Evolutionary conservation across 2,888 invertebrate species (phyloP).

Genomic region (Phaonia tiefii): DNA sequence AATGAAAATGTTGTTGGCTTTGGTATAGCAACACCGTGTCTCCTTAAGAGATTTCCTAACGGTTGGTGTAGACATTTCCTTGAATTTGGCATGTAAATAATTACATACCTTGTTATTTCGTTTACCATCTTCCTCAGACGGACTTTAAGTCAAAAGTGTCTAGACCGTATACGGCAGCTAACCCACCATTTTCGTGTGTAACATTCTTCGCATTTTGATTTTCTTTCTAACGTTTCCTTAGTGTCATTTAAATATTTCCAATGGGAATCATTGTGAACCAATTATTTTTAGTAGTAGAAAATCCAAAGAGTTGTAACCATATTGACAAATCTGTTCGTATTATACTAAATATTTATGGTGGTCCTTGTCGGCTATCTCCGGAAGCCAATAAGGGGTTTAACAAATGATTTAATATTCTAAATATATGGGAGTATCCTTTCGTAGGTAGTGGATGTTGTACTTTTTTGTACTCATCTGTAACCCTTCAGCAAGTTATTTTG

Average conservation of each 20-base stretch:
- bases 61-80: slow-evolving; percentile 6
- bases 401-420: too few species aligned
- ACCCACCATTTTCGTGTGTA: slow-evolving; percentile 26
- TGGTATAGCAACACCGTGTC: slow-evolving; percentile 6
- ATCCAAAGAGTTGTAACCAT: too few species aligned
- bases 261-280: slow-evolving; percentile 74
- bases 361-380: too few species aligned
- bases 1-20: slow-evolving; percentile 17
- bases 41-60: slow-evolving; percentile 20
- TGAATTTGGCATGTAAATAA: slow-evolving; percentile 30
- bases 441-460: too few species aligned
- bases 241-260: slow-evolving; percentile 68
- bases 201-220: slow-evolving; percentile 52
- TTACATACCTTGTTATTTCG: slow-evolving; percentile 42
- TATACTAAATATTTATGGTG: too few species aligned
- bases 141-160: slow-evolving; percentile 24
- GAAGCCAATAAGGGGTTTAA: too few species aligned
- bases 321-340: too few species aligned
- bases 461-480: too few species aligned
- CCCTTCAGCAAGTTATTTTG: too few species aligned
- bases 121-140: slow-evolving; percentile 10
- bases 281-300: slow-evolving; percentile 64
- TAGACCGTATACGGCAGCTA: slow-evolving; percentile 69
- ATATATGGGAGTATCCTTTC: too few species aligned
- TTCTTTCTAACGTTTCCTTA: slow-evolving; percentile 69